A percentile compares a stretch with the other conserved stretches of the same genome.
These are phyloP conservation scores for Lophius piscatorius DNA, from an alignment of 2,113 vertebrate genomes.

Conservation along the genomic window DNA sequence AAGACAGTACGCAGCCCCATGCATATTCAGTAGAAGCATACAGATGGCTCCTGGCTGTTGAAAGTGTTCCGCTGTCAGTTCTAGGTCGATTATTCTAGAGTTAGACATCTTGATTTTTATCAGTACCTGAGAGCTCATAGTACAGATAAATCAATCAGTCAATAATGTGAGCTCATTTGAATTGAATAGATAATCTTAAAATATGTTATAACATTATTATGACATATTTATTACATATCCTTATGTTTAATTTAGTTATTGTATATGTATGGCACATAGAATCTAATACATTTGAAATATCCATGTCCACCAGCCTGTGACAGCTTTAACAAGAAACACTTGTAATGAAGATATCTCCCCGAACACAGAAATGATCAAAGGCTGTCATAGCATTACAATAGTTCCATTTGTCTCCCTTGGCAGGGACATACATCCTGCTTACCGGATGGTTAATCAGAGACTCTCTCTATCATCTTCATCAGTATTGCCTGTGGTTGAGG, in stretches of 20 bases:
- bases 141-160: neutral
- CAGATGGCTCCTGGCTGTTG: constrained; percentile 85
- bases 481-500: constrained; percentile 68
- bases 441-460: constrained; percentile 76
- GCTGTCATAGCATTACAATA: constrained; percentile 70
- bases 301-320: constrained; percentile 44
- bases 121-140: neutral
- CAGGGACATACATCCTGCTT: constrained; percentile 63
- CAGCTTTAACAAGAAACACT: constrained; percentile 61
- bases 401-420: constrained; percentile 72
- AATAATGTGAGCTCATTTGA: constrained; percentile 3
- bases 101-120: constrained; percentile 40
- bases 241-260: constrained; percentile 44
- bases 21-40: constrained; percentile 92
- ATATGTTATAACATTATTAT: no score
- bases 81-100: constrained; percentile 61
- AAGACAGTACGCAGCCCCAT: constrained; percentile 88
- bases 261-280: constrained; percentile 34
- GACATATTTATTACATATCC: constrained; percentile 43
- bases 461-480: constrained; percentile 69
- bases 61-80: constrained; percentile 71
- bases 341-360: constrained; percentile 65
- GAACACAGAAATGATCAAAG: constrained; percentile 68
- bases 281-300: constrained; percentile 48
- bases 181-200: no score